phyloP scores from a whole-genome alignment of 2,888 invertebrate species.

The Acanthacorydalis orientalis region DNA sequence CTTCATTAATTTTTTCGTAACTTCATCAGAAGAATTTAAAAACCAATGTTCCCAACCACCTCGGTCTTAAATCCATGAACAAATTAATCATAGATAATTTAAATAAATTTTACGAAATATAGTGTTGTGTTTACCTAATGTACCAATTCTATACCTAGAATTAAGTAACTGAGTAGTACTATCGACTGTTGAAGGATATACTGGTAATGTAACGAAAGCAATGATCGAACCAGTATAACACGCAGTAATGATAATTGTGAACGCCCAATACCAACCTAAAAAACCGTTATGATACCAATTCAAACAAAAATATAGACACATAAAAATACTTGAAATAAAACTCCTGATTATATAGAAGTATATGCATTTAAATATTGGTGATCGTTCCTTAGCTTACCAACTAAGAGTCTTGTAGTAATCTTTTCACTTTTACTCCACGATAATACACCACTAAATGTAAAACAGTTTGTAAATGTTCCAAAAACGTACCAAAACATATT shows the following conservation, averaged over 20 bases:
- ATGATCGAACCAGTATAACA: constrained; percentile 75
- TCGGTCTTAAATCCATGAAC: constrained; percentile 31
- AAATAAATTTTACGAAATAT: no score
- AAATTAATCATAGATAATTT: not conserved
- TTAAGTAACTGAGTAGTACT: constrained; percentile 44
- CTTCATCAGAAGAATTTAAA: constrained; percentile 45
- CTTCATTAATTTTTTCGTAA: constrained; percentile 41
- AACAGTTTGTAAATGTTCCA: constrained; percentile 69
- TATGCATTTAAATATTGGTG: not conserved
- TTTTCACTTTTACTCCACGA: constrained; percentile 56
- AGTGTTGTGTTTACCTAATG: constrained; percentile 41
- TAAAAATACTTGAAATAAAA: not conserved
- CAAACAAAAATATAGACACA: not conserved
- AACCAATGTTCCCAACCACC: constrained; percentile 67
- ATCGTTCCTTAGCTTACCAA: constrained; percentile 32
- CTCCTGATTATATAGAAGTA: not conserved
- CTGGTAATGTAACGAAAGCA: constrained; percentile 64
- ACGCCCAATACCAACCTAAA: constrained; percentile 66
- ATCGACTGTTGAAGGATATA: constrained; percentile 58
- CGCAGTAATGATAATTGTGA: constrained; percentile 68
- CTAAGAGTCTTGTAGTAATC: constrained; percentile 49
- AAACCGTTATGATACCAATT: constrained; percentile 8
- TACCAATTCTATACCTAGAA: constrained; percentile 53
- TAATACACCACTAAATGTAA: constrained; percentile 48
- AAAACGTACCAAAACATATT: constrained; percentile 82